A percentile compares a stretch with the other conserved stretches of the same genome.
These are phyloP conservation scores for Microcebus ravelobensis DNA, from an alignment of 2,113 vertebrate species.

Conservation along the genomic window DNA sequence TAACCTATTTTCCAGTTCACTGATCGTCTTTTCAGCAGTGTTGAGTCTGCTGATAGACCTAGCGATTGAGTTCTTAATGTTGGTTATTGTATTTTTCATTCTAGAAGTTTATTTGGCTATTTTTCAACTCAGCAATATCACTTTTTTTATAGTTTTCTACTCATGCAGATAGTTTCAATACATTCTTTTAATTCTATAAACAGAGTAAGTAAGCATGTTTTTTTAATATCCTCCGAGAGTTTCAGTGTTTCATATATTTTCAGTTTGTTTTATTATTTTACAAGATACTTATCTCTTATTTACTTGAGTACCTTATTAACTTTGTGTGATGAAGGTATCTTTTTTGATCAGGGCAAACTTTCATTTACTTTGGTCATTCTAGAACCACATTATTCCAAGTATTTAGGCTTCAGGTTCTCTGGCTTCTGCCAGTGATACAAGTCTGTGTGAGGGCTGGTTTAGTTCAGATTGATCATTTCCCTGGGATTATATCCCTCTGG, in stretches of 20 bases:
- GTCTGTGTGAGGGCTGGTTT: background rate
- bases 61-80: background rate
- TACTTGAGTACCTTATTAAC: background rate
- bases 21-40: background rate
- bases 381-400: background rate
- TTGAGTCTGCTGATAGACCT: background rate
- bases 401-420: background rate
- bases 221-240: background rate
- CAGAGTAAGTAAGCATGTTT: background rate
- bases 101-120: background rate
- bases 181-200: background rate
- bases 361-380: background rate
- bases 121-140: constrained; percentile 9
- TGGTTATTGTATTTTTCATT: background rate
- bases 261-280: background rate
- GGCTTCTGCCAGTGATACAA: background rate
- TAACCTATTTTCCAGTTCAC: background rate
- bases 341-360: background rate
- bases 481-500: background rate
- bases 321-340: background rate
- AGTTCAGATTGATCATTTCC: background rate
- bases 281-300: background rate
- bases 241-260: constrained; percentile 4
- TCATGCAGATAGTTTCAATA: background rate
- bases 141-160: background rate